Base-by-base conservation (phyloP, 2,888 invertebrate genomes). In the Cephalotes varians region DNA sequence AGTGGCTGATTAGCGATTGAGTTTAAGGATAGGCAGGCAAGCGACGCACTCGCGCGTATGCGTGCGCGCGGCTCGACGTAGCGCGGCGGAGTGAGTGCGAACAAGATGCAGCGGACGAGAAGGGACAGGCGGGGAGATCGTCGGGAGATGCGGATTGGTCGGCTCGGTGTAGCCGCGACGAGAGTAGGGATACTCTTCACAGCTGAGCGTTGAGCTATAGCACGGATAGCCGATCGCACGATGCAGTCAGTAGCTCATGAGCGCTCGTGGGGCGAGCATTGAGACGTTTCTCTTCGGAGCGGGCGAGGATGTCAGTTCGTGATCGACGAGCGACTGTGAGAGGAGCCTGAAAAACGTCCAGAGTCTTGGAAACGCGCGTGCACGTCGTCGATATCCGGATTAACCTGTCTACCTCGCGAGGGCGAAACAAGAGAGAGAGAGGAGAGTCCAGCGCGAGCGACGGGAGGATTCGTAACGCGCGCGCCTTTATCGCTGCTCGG, bases 201-300 rank as follows among this genome's bases (percentile, higher is more conserved):
- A 96, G 96, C 96, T 96, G 96, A 96, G 88, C 85, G 89, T 87
- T 94, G 40, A 65, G 64, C 44, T 95, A 96, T 96, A 96, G 9
- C 96, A 95, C 95, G 95, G 95, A 94, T n/a, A 93, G 93, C 91
- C 86, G 92, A 89, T 81, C 64, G 76, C 56, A 76, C 71, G 86
- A 86, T 90, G 90, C 88, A 94, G 93, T 93, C 94, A 95, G 94
- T 94, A 94, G 94, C 92, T 92, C 92, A 94, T 92, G 93, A 94
- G 93, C 95, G 95, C 94, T 95, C 94, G 94, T 93, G 89, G 92
- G 92, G 93, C 94, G 95, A 94, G 93, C 90, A 92, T 91, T 92
- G 92, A 37, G n/a, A 10, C 25, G 28, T 87, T 87, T 85, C 18
- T 9, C 15, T 21, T 34, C 88, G 85, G 88, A 85, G 80, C 88